Conservation (phyloP, 1,140 invertebrate species). For the Cyclargus thomasi region DNA sequence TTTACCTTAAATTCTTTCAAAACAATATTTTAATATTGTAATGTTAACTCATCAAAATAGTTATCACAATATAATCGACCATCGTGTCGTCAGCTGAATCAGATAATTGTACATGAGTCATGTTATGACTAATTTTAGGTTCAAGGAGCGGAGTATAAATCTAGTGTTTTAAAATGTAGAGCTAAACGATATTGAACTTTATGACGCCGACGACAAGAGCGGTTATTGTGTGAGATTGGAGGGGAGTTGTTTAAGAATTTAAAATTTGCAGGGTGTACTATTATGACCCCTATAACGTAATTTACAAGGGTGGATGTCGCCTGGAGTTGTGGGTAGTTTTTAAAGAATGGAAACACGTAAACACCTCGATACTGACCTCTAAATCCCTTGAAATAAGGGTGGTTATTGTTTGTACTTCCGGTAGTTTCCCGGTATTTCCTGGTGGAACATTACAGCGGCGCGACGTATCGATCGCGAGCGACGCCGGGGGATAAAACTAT, state of each 20-base stretch:
- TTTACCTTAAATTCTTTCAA: too few species aligned
- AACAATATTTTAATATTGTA: too few species aligned
- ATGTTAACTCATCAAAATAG: not conserved
- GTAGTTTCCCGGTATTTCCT: not conserved
- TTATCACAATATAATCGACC: not conserved
- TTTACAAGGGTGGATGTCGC: not conserved
- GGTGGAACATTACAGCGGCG: slow-evolving; percentile 5
- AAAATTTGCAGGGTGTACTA: not conserved
- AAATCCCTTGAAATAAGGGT: not conserved
- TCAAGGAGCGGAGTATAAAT: not conserved
- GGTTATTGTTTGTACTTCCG: not conserved
- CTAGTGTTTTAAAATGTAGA: not conserved
- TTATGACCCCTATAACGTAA: not conserved
- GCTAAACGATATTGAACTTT: too few species aligned
- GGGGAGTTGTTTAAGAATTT: not conserved
- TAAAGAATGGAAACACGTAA: too few species aligned
- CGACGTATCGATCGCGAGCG: slow-evolving; percentile 55
- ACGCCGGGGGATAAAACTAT: slow-evolving; percentile 35
- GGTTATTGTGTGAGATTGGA: too few species aligned
- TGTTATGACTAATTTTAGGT: not conserved
- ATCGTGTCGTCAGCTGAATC: not conserved
- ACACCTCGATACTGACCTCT: not conserved
- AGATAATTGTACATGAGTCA: not conserved
- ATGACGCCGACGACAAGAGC: too few species aligned
- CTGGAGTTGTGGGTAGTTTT: not conserved